Conservation (phyloP, 1,140 invertebrate species). For the Ptiloglossa arizonensis region DNA sequence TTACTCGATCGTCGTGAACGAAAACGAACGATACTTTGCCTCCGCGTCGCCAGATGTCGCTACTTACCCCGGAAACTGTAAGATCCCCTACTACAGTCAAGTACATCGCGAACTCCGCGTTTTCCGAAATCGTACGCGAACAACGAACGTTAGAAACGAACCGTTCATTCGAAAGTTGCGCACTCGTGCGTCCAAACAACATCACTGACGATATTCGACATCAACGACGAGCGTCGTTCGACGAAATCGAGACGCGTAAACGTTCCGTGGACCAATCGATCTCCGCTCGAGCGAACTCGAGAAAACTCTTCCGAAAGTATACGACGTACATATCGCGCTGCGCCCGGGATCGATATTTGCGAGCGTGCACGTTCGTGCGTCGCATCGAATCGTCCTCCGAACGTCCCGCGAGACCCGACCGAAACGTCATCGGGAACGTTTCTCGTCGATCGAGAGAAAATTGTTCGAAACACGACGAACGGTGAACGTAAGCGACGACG, state of each 20-base stretch:
- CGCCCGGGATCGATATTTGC: no score
- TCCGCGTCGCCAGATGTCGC: not conserved
- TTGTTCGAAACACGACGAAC: not conserved
- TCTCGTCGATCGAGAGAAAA: no score
- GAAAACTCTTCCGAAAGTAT: no score
- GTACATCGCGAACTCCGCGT: not conserved
- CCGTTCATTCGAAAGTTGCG: not conserved
- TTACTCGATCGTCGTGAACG: no score
- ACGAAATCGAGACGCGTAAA: no score
- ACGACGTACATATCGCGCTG: no score
- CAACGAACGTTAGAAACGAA: not conserved
- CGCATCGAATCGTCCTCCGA: not conserved
- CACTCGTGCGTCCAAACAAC: not conserved
- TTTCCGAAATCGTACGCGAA: not conserved
- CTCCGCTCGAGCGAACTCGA: no score
- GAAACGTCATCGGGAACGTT: not conserved
- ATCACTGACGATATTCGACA: not conserved
- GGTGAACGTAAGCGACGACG: not conserved
- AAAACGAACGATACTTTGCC: not conserved
- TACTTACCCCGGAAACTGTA: not conserved
- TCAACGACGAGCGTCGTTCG: no score
- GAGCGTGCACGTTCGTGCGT: not conserved
- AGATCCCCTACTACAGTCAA: not conserved
- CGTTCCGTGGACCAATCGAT: no score
- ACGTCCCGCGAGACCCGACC: not conserved